Base-by-base conservation (phyloP, 1,140 invertebrate species). In the Procambarus clarkii region DNA sequence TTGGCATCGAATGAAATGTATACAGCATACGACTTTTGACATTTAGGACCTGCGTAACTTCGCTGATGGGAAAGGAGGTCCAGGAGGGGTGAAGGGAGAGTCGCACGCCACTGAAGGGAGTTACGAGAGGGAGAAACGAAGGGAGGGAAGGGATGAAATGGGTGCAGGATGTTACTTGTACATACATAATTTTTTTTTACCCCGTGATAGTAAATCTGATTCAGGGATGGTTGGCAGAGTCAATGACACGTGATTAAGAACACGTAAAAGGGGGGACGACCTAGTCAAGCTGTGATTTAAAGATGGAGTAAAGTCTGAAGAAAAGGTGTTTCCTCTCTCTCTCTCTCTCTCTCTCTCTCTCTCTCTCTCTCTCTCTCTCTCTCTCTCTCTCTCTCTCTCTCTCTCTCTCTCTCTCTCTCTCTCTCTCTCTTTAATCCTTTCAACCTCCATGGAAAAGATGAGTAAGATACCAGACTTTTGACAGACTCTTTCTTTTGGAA, bases 11-110 rank as follows among this genome's bases (percentile, higher is more conserved):
- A 74, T 2, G n/a, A 74, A 74, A 21, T 74, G 69, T 8, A 74
- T 74, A n/a, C 24, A 74, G 69, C 24, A 74, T 74, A 74, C n/a
- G 69, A 34, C 69, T 74, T 21, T 74, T 74, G 69, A 74, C n/a
- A 74, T 34, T 74, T 24, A 74, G 69, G 69, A n/a, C n/a, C 7
- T 24, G 69, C 18, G 69, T 24, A 74, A 9, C 13, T 24, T 21
- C 69, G 5, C 5, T 13, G n/a, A 24, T 3, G 24, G 69, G 18
- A 74, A 74, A 24, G 34, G 5, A 11, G 60, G 4, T 34, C 5
- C 8, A 64, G 60, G 60, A 58, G 54, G 54, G 11, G 11, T 4
- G 54, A 58, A 58, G 54, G 54, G 4, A 58, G 54, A 7, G 54
- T 58, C 54, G 11, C 13, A 13, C 60, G 60, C 18, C 21, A 21